Evolutionary conservation across 2,888 invertebrate species (phyloP).

Genomic region (Eupithecia dodoneata): DNA sequence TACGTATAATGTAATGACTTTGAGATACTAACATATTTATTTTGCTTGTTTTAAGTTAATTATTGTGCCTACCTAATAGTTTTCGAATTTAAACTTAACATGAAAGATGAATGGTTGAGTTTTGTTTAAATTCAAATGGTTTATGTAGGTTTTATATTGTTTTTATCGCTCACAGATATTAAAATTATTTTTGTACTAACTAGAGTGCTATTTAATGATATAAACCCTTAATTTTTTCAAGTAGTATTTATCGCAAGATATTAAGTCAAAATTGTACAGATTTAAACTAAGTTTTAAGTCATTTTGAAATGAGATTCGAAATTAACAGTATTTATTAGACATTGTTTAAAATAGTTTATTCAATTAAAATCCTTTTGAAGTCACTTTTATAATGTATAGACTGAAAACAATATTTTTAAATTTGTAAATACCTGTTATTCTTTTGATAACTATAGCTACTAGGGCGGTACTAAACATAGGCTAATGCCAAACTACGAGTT

Average conservation of each 20-base stretch:
- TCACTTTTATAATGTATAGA: not conserved
- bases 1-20: conserved; percentile 53
- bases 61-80: conserved; percentile 26
- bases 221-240: not conserved
- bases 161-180: conserved; percentile 24
- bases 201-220: conserved; percentile 32
- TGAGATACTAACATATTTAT: conserved; percentile 77
- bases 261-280: not conserved
- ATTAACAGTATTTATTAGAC: conserved; percentile 13
- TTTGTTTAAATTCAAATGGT: conserved; percentile 30
- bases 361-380: not conserved
- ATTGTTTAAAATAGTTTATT: not conserved
- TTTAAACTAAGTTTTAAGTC: not conserved
- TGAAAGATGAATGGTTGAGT: not conserved
- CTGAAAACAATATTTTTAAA: not conserved
- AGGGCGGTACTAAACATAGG: not conserved
- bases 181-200: conserved; percentile 47
- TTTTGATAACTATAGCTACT: not conserved
- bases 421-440: not conserved
- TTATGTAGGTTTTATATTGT: conserved; percentile 23
- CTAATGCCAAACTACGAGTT: no score
- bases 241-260: not conserved
- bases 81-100: conserved; percentile 16
- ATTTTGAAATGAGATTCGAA: conserved; percentile 3
- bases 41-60: conserved; percentile 67